These are phyloP conservation scores for Lottia scabra DNA, from an alignment of 2,888 invertebrate species.

Conservation along the genomic window DNA sequence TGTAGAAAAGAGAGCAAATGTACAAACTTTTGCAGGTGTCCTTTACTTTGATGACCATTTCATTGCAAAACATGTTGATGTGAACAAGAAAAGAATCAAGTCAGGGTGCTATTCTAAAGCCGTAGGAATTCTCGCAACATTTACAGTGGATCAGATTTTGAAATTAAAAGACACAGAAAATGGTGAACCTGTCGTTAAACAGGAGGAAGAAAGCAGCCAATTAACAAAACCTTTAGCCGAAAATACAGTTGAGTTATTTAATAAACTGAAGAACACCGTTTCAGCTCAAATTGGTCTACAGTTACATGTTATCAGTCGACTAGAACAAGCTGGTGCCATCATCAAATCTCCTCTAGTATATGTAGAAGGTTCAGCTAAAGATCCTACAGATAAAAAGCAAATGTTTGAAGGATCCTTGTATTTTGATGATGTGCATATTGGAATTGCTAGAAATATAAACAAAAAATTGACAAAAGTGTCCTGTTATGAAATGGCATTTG, in stretches of 20 bases:
- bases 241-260: not conserved
- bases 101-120: not conserved
- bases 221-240: not conserved
- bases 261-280: not conserved
- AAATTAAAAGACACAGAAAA: not conserved
- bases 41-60: not conserved
- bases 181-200: not conserved
- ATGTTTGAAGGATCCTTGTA: not conserved
- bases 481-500: not conserved
- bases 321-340: not conserved
- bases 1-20: not conserved
- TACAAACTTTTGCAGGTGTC: not conserved
- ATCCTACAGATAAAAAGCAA: not conserved
- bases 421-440: not conserved
- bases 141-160: not conserved
- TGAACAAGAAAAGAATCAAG: not conserved
- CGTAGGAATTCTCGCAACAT: not conserved
- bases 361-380: not conserved
- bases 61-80: not conserved
- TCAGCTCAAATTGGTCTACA: not conserved
- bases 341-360: not conserved
- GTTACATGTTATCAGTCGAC: not conserved
- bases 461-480: not conserved
- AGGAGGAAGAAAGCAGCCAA: not conserved
- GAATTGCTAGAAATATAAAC: not conserved